Evolutionary conservation across 2,113 vertebrate species (phyloP), one percentile per base, ranked within the genome.

Genomic region (Lycocorax pyrrhopterus): DNA sequence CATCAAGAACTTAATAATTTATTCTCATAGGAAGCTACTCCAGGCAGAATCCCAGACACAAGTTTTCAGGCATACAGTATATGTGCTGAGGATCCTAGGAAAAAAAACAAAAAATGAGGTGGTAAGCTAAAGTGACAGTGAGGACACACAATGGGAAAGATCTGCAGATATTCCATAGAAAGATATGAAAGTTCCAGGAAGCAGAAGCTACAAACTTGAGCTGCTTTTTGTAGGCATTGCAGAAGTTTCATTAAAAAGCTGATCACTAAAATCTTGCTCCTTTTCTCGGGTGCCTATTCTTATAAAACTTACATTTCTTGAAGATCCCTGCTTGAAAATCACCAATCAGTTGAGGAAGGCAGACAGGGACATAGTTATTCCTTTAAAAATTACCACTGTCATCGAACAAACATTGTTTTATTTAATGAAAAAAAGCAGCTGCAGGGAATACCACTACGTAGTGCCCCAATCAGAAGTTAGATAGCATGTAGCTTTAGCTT

Each of bases 401-500:
- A 49, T 1, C 2, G 30, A 44, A n/a, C 3, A 87, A 76, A 9
- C 6, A 56, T 8, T 47, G 14, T 47, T 84, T 87, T 63, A 30
- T 41, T 76, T 55, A 84, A 82, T 11, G 14, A 63, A 81, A 69
- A 66, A 69, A 81, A 62, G 3, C 25, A 76, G 5, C 53, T 84
- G 4, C 14, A 46, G 8, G 9, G 12, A 91, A 27, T 43, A 37
- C 9, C 16, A 29, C 32, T 46, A n/a, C 0, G 0, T 39, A 53
- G 25, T 23, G 19, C 29, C 35, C 13, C 20, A 37, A 85, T 87
- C 53, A 56, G 62, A 82, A 49, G 33, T 75, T 64, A 81, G 49
- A 51, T 7, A 63, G 25, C 7, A n/a, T 7, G 43, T 71, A 80
- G 17, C 23, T 87, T 82, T 82, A 64, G 62, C 33, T 52, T 58